Conservation (phyloP, 2,797 vertebrate genomes). For the Leucoraja ocellata region DNA sequence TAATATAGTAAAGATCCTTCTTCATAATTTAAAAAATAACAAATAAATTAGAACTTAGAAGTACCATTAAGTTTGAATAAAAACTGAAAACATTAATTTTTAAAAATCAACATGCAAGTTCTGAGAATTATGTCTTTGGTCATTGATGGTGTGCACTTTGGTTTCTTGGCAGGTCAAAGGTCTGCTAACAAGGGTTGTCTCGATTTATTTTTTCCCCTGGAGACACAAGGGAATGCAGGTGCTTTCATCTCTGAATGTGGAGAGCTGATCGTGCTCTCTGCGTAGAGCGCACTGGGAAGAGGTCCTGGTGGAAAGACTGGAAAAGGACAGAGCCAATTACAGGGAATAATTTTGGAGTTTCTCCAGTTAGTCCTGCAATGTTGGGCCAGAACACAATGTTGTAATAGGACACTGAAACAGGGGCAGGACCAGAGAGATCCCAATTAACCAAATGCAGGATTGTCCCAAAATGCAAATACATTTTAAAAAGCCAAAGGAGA, state of each 20-base stretch:
- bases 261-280: no score
- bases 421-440: not conserved
- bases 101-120: not conserved
- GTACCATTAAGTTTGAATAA: not conserved
- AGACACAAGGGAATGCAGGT: no score
- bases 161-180: not conserved
- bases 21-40: not conserved
- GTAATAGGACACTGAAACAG: not conserved
- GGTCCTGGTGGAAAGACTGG: not conserved
- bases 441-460: not conserved
- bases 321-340: not conserved
- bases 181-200: not conserved
- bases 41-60: not conserved
- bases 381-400: not conserved
- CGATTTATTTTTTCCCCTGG: not conserved
- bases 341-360: not conserved
- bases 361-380: no score
- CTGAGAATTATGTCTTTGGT: not conserved
- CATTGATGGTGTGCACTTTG: not conserved
- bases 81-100: not conserved
- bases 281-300: not conserved
- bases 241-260: no score
- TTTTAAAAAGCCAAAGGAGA: not conserved
- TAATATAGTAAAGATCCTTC: not conserved
- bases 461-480: not conserved